These are phyloP conservation scores for Phalangium opilio DNA, from an alignment of 2,888 invertebrate genomes.

Conservation along the genomic window DNA sequence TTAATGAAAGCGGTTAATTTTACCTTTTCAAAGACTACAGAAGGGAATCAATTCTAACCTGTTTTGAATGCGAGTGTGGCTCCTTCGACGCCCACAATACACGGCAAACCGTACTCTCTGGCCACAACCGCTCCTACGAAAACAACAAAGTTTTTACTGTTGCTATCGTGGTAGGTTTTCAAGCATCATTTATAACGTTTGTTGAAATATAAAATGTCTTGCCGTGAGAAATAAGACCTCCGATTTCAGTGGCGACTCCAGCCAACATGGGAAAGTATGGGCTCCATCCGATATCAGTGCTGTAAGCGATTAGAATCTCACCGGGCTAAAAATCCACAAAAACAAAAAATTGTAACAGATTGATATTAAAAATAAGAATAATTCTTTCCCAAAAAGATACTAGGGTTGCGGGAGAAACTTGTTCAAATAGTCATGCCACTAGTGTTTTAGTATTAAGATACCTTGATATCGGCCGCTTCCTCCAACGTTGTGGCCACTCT, in stretches of 20 bases:
- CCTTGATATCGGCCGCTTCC: neutral
- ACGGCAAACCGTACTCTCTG: conserved; percentile 65
- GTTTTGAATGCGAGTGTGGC: conserved; percentile 38
- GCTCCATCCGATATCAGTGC: conserved; percentile 69
- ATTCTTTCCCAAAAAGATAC: too few relatives aligned
- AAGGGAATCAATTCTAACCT: conserved; percentile 6
- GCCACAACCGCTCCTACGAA: conserved; percentile 56
- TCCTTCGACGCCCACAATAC: conserved; percentile 53
- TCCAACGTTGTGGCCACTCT: neutral
- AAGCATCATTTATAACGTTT: too few relatives aligned
- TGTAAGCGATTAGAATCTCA: conserved; percentile 57
- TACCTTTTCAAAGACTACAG: too few relatives aligned
- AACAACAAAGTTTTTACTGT: too few relatives aligned
- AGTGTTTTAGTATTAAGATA: neutral
- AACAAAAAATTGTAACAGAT: too few relatives aligned
- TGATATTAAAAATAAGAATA: too few relatives aligned
- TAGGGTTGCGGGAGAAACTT: too few relatives aligned
- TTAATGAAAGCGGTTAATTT: too few relatives aligned
- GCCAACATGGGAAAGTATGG: conserved; percentile 64
- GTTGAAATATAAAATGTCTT: neutral
- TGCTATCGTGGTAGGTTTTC: too few relatives aligned
- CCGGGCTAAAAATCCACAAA: conserved; percentile 30
- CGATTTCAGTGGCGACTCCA: conserved; percentile 65
- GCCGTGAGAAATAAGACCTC: conserved; percentile 65
- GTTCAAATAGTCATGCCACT: too few relatives aligned